Base-by-base conservation (phyloP, 2,888 invertebrate species). In the Acronicta psi region DNA sequence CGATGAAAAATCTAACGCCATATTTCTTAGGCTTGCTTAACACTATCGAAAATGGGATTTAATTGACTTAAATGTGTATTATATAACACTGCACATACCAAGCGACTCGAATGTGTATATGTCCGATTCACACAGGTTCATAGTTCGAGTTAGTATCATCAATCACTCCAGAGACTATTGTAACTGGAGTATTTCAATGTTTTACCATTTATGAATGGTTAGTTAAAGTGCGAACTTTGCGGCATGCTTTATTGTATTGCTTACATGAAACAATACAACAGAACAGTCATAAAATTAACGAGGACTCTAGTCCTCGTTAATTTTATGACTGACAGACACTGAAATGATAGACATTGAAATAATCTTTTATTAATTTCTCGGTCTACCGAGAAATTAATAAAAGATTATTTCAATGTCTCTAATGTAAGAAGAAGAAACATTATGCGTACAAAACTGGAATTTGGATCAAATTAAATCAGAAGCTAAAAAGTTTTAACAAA, bases 1-100 rank as follows among this genome's bases (percentile, higher is more conserved):
- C 71, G 73, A 77, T 82, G 80, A 81, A 83, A 82, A 82, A 81
- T 79, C 76, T 53, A 70, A 72, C 47, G 49, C 40, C 45, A 55
- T 55, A 62, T 41, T 49, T 61, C 50, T 58, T 31, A 37, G 60
- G 51, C 73, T 73, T 74, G 62, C 70, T 61, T 69, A 77, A 68
- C 62, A 45, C 43, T 64, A 62, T 55, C 62, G 49, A 61, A 69
- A 75, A 60, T 45, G 31, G 36, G 17, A 43, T 59, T 54, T 62
- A 59, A 75, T 59, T 73, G 57, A 58, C 50, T 69, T 59, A 31
- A 59, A 67, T 69, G 36, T 29, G 14, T 20, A 52, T 75, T 67
- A 69, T 66, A 54, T 60, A 72, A 71, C 18, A 17, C 9, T 34
- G 34, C 17, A 31, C 16, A 69, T 46, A 47, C 37, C 50, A 18